phyloP scores from a whole-genome alignment of 2,113 vertebrate species.

The Calidris pugnax region DNA sequence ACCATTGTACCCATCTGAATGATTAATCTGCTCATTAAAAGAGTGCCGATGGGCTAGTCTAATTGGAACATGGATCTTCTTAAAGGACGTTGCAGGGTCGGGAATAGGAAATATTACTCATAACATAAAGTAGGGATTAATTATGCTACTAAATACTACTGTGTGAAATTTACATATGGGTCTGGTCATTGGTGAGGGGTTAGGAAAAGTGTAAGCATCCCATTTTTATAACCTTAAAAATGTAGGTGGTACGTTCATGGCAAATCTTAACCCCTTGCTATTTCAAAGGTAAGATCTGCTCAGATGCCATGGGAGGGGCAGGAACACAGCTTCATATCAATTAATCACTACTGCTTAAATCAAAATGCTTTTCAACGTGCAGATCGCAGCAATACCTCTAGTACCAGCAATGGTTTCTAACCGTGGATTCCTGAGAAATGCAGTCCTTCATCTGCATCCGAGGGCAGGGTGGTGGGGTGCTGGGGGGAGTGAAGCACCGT shows the following conservation, averaged over 20 bases:
- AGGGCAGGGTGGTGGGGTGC: too few species aligned
- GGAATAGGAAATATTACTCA: conserved; percentile 87
- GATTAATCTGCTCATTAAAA: conserved; percentile 92
- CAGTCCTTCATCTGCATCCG: not conserved
- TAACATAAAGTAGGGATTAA: conserved; percentile 88
- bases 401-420: not conserved
- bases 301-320: conserved; percentile 58
- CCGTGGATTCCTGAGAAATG: not conserved
- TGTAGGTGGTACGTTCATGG: conserved; percentile 49
- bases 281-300: conserved; percentile 50
- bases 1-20: conserved; percentile 86
- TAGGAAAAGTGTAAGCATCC: conserved; percentile 78
- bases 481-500: not conserved
- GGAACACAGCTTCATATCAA: conserved; percentile 10
- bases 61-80: conserved; percentile 91
- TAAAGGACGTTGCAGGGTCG: conserved; percentile 87
- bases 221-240: conserved; percentile 77
- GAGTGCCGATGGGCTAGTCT: conserved; percentile 88
- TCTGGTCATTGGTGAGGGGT: conserved; percentile 80
- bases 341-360: conserved; percentile 14
- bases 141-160: conserved; percentile 88
- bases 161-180: conserved; percentile 86
- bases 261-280: conserved; percentile 69
- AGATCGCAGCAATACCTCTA: not conserved
- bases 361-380: not conserved